Evolutionary conservation across 2,888 invertebrate genomes (phyloP), one percentile per base, ranked within the genome.

Genomic region (Erpobdella octoculata): DNA sequence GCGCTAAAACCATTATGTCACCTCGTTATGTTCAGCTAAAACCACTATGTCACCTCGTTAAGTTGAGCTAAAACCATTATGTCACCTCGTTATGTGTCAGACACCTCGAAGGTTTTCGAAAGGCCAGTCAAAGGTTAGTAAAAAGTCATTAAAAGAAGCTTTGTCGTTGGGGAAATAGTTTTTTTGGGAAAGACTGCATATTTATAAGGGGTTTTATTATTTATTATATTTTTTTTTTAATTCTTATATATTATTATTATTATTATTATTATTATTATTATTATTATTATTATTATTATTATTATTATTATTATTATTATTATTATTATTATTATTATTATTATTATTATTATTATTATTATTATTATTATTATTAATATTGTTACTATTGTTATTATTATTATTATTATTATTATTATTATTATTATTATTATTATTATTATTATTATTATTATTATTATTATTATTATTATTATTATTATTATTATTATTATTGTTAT

Each of bases 321-420:
- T 9, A 28, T 12, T 12, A 8, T 64, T 35, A 64, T 25, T 35
- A 25, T 64, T 31, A 33, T 12, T 9, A 9, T 64, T 12, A 31
- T 28, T 64, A 25, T 25, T 31, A 64, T 33, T 31, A 64, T 31
- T 9, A 33, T 9, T 28, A 33, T 64, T 64, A 33, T 28, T 64
- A 33, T 33, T n/a, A 64, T 8, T 28, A 33, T 64, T 64, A 64
- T 64, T 59, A 59, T 59, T 59, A 12, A n/a, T 59, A n/a, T 59
- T 21, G 21, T 59, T 21, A 21, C 25, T 59, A 59, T n/a, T 59
- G 21, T 59, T 59, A 59, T 59, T 21, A 21, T 59, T 59, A 59
- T 59, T 21, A 21, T n/a, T 59, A 59, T 59, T 59, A 15, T 59
- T 59, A 9, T 21, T 59, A 59, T 59, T 21, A 59, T 21, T 59